These are phyloP conservation scores for Galerucella pusilla DNA, from an alignment of 2,888 invertebrate species.

Conservation along the genomic window DNA sequence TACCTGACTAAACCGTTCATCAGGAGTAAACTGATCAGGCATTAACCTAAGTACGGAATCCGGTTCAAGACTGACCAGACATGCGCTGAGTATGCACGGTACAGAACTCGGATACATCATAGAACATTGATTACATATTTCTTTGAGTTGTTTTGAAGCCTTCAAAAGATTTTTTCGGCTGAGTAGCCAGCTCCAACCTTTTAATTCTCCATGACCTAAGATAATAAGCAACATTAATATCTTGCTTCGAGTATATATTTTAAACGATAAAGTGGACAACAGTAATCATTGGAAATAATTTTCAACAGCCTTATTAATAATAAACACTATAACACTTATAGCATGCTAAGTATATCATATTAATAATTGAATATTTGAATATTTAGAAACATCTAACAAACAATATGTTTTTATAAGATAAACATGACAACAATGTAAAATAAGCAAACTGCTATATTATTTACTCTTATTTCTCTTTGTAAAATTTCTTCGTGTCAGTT, in stretches of 20 bases:
- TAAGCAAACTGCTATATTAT: too few relatives aligned
- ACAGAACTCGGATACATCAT: conserved; percentile 83
- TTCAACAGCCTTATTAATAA: too few relatives aligned
- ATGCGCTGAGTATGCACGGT: conserved; percentile 97
- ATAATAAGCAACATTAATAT: not conserved
- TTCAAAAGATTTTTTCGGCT: conserved; percentile 90
- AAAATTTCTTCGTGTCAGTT: too few relatives aligned
- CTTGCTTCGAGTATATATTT: not conserved
- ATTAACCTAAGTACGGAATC: conserved; percentile 83
- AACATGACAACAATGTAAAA: too few relatives aligned
- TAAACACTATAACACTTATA: too few relatives aligned
- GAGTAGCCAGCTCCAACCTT: conserved; percentile 95
- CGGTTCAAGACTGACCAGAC: conserved; percentile 81
- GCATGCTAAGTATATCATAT: too few relatives aligned
- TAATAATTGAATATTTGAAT: too few relatives aligned
- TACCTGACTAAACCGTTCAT: conserved; percentile 81
- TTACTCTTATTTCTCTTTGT: too few relatives aligned
- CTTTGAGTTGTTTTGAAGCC: conserved; percentile 88
- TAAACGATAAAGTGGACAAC: too few relatives aligned
- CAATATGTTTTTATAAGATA: too few relatives aligned
- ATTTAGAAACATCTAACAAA: too few relatives aligned
- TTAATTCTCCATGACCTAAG: conserved; percentile 96
- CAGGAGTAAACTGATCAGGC: conserved; percentile 96
- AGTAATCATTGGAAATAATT: too few relatives aligned
- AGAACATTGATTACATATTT: conserved; percentile 90